Percentiles rank a stretch among this genome's conserved stretches.
Conservation (phyloP, 2,113 vertebrate genomes). For the Centrocercus urophasianus region DNA sequence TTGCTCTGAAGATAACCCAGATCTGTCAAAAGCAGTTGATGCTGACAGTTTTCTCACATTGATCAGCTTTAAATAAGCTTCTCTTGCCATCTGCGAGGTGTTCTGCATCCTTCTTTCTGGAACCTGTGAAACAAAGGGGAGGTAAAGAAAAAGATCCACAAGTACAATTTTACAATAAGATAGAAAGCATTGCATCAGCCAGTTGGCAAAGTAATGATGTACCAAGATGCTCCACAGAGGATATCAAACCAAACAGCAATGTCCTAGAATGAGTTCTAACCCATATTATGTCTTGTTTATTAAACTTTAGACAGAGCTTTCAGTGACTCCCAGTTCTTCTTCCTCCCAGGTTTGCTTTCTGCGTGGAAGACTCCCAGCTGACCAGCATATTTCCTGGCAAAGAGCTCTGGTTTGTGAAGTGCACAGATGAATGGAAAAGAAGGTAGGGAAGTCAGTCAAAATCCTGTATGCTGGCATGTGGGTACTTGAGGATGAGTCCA, state of each 20-base stretch:
- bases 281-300: rapidly evolving
- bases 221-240: neutral
- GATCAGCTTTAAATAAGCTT: neutral
- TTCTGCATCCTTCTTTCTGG: neutral
- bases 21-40: neutral
- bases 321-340: neutral
- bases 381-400: conserved; percentile 86
- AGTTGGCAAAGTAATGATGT: neutral
- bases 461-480: neutral
- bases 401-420: conserved; percentile 88
- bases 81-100: neutral
- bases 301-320: neutral
- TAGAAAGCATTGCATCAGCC: neutral
- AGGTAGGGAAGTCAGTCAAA: conserved; percentile 61
- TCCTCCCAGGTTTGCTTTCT: conserved; percentile 88
- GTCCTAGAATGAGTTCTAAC: neutral
- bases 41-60: neutral
- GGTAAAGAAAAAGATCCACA: neutral
- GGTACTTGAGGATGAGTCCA: neutral
- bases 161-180: neutral
- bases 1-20: neutral
- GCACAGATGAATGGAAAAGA: conserved; percentile 87
- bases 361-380: conserved; percentile 79
- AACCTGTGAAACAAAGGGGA: rapidly evolving
- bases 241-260: neutral